Percentiles rank a stretch among this genome's conserved stretches.
These are phyloP conservation scores for Calidris pugnax DNA, from an alignment of 2,113 vertebrate species.

Conservation along the genomic window DNA sequence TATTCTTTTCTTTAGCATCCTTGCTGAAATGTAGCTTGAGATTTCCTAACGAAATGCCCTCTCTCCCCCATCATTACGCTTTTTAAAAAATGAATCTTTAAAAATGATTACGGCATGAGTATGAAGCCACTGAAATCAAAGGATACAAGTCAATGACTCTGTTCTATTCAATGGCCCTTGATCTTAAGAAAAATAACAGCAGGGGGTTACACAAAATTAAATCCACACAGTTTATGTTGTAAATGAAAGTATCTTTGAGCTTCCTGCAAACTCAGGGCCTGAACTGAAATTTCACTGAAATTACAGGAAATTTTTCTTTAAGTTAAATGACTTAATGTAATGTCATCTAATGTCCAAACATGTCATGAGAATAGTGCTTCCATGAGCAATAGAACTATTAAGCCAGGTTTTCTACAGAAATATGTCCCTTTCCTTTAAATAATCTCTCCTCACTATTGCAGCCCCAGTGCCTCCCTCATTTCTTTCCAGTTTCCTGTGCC, in stretches of 20 bases:
- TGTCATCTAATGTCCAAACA: not conserved
- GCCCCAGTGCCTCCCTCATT: not conserved
- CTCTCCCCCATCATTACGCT: not conserved
- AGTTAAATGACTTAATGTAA: not conserved
- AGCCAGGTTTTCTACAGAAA: not conserved
- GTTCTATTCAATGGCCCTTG: not conserved
- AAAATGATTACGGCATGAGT: not conserved
- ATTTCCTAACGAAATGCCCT: not conserved
- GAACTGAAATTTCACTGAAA: not conserved
- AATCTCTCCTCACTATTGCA: not conserved
- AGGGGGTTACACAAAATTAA: not conserved
- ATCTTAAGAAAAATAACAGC: not conserved
- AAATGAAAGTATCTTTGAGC: not conserved
- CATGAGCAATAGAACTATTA: not conserved
- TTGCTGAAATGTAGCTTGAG: constrained; percentile 4
- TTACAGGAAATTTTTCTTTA: not conserved
- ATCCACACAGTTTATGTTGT: not conserved
- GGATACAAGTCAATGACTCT: not conserved
- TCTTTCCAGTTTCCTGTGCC: not conserved
- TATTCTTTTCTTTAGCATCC: not conserved
- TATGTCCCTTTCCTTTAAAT: not conserved
- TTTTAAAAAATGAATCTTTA: not conserved
- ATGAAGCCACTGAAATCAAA: constrained; percentile 9
- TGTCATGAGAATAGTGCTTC: not conserved
- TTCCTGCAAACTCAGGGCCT: not conserved